These are phyloP conservation scores for Smithornis capensis DNA, from an alignment of 2,113 vertebrate genomes.

Conservation along the genomic window DNA sequence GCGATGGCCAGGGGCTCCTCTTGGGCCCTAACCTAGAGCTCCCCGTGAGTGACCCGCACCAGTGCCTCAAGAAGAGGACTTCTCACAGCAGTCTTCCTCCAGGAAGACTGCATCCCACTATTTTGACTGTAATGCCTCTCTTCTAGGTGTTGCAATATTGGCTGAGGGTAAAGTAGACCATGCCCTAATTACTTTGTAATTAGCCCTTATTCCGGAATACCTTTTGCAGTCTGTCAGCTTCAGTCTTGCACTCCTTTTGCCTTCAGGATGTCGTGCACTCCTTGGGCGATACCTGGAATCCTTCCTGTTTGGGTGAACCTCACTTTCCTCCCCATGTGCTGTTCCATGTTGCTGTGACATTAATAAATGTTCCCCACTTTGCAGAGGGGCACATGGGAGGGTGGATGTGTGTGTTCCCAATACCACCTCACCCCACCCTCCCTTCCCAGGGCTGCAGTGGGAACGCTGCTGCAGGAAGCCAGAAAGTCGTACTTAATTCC, in stretches of 20 bases:
- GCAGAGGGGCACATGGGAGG: accelerated
- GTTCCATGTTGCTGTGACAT: accelerated
- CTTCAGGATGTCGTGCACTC: background rate
- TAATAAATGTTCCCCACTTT: background rate
- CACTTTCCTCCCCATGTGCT: accelerated
- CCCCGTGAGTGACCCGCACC: background rate
- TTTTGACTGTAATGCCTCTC: background rate
- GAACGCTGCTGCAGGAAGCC: background rate
- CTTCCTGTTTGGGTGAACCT: background rate
- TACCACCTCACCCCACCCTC: background rate
- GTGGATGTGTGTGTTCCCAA: background rate
- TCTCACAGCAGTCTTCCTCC: background rate
- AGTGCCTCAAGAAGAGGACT: background rate
- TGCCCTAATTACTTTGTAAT: background rate
- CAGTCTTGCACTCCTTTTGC: background rate
- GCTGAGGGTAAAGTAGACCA: background rate
- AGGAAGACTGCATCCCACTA: background rate
- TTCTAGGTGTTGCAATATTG: background rate
- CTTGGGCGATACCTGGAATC: background rate
- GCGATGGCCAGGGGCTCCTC: background rate
- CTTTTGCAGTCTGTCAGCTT: background rate
- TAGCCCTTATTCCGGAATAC: background rate
- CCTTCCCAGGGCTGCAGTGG: background rate
- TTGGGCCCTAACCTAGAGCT: background rate
- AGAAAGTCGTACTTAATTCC: conserved; percentile 44